Base-by-base conservation (phyloP, 1,140 invertebrate species). In the Elymnias hypermnestra region DNA sequence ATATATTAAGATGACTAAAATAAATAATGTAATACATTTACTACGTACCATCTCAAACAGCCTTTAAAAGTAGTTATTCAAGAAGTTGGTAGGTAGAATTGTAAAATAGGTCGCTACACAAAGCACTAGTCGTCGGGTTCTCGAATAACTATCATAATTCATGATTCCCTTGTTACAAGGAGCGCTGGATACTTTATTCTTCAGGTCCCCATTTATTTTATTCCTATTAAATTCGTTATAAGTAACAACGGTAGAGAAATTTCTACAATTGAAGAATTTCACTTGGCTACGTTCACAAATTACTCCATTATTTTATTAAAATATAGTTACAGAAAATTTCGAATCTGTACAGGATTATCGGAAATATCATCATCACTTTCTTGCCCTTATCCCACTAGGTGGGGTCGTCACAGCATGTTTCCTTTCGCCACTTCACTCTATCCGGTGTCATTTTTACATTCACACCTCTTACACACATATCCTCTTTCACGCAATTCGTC, bases 81-180 rank as follows among this genome's bases (percentile, higher is more conserved):
- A 43, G 38, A 22, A 33, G 29, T 50, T 37, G 13, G 39, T 28
- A 37, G 1, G 5, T 35, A 33, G 47, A 43, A 43, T 50, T 37
- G 47, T 50, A 29, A 50, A 50, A 50, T 50, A 50, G 47, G 47
- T 50, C 47, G 47, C 47, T 50, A 42, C 49, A 52, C 49, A 52
- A 52, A 52, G 49, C 49, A 40, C 35, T 40, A 52, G 41, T 45
- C 49, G 49, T 13, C 49, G 49, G 41, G 49, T 31, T 44, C 49
- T 39, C 55, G 50, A 46, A 45, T 57, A 50, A 57, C 42, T 54
- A 53, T 49, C 48, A 47, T 55, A 44, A 52, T 54, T 53, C 55
- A 52, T 55, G 48, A 58, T 51, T 52, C 42, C 51, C 40, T 57
- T 40, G 51, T 45, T 41, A 45, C 53, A 39, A 40, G 31, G 25